Base-by-base conservation (phyloP, 2,888 invertebrate genomes). In the Cremastinae sp. region DNA sequence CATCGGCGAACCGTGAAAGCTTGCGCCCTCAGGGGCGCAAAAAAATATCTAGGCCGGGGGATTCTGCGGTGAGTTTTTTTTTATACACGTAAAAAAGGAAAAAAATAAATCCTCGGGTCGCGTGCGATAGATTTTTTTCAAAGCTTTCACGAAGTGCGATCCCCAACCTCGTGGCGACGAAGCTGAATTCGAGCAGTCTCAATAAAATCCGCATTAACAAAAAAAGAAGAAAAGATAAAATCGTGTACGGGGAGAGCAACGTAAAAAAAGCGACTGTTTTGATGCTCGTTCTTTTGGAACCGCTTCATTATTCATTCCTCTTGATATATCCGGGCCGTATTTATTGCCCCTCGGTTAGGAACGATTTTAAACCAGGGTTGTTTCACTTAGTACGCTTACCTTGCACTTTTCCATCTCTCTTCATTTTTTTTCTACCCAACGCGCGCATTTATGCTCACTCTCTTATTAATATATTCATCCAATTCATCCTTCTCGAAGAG, bases 261-360 rank as follows among this genome's bases (percentile, higher is more conserved):
- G 39, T 22, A 16, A 28, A 61, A 73, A 74, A 74, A 53, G 22
- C 43, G 47, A 7, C 37, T 65, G 58, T 59, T 69, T 70, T 53
- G 47, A 28, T 39, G 58, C 18, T 58, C 61, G 45, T 9, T 56
- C 62, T 62, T 20, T 14, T 39, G 64, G 69, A 75, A 75, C 65
- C 39, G 58, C 59, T 74, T 70, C 47, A 70, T 70, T 61, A 70
- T 75, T 70, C 59, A 65, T 65, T 70, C 45, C 47, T 61, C 49
- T 68, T 39, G 20, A 10, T 66, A 61, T 56, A 20, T 22, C 12
- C 59, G 51, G 65, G 5, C 2, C 16, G 41, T 53, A 66, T 61
- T 43, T 45, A 37, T 28, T 28, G 28, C 28, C 28, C 22, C 22
- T 53, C 49, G 53, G 18, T 47, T 61, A 16, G 5, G 28, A 41